phyloP scores from a whole-genome alignment of 2,113 vertebrate genomes.

The Mellivora capensis region DNA sequence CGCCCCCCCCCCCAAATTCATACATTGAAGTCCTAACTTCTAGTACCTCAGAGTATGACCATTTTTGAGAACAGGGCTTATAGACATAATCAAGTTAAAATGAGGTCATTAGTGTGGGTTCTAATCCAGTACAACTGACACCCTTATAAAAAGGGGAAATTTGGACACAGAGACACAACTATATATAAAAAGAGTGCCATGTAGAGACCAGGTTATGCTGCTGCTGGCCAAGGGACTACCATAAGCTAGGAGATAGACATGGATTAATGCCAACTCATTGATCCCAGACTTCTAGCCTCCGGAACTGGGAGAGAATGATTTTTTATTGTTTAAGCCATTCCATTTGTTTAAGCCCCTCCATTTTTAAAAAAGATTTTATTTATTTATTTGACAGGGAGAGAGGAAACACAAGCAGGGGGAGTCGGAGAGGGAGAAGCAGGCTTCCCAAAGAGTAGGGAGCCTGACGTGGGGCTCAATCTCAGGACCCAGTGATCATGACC shows the following conservation, averaged over 20 bases:
- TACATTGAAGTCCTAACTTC: too few species aligned
- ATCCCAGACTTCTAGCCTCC: neutral
- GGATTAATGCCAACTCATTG: neutral
- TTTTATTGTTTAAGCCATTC: neutral
- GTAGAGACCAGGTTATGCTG: neutral
- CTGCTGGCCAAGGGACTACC: neutral
- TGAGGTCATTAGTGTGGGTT: neutral
- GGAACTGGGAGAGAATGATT: neutral
- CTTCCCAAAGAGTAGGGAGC: too few species aligned
- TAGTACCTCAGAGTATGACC: too few species aligned
- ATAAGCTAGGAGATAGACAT: neutral
- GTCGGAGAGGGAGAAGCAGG: too few species aligned
- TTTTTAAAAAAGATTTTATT: too few species aligned
- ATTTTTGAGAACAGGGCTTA: neutral
- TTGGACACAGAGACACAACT: neutral
- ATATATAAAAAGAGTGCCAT: neutral
- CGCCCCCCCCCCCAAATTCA: too few species aligned
- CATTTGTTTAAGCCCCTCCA: too few species aligned
- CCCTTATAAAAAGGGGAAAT: neutral
- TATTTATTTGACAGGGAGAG: too few species aligned
- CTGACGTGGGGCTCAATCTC: too few species aligned
- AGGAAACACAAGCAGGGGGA: too few species aligned
- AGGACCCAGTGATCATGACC: too few species aligned
- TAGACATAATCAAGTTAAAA: neutral
- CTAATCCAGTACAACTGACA: neutral